Evolutionary conservation across 2,113 vertebrate genomes (phyloP).

Genomic region (Cyanoliseus patagonus): DNA sequence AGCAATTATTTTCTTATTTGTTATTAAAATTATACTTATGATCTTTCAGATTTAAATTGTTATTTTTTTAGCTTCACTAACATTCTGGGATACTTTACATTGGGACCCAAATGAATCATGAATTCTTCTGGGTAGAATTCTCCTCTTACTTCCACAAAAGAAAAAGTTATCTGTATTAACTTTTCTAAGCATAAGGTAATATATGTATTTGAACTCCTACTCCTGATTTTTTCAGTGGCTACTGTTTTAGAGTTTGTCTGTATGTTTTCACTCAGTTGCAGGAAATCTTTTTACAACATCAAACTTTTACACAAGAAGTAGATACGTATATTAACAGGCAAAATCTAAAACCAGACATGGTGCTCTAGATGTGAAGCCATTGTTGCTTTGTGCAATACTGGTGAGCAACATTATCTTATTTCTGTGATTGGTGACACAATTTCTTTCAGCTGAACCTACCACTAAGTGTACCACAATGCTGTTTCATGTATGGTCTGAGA

Average conservation of each 20-base stretch:
- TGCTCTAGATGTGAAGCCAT: background rate
- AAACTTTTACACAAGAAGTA: background rate
- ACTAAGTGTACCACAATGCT: background rate
- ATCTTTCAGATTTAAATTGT: background rate
- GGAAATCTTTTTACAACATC: background rate
- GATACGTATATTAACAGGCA: background rate
- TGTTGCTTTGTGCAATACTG: background rate
- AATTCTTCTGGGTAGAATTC: background rate
- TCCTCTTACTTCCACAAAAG: background rate
- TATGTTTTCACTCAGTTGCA: background rate
- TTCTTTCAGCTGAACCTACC: background rate
- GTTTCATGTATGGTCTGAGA: background rate
- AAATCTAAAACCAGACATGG: background rate
- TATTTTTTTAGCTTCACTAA: background rate
- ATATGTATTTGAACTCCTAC: background rate
- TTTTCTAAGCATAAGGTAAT: background rate
- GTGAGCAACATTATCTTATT: background rate
- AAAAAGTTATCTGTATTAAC: background rate
- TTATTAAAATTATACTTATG: background rate
- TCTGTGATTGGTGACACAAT: background rate
- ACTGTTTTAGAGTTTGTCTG: background rate
- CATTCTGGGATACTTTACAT: background rate
- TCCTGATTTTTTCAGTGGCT: background rate
- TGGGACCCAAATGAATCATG: background rate
- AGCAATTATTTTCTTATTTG: background rate